Evolutionary conservation across 1,140 invertebrate genomes (phyloP).

Genomic region (Caenorhabditis inopinata): DNA sequence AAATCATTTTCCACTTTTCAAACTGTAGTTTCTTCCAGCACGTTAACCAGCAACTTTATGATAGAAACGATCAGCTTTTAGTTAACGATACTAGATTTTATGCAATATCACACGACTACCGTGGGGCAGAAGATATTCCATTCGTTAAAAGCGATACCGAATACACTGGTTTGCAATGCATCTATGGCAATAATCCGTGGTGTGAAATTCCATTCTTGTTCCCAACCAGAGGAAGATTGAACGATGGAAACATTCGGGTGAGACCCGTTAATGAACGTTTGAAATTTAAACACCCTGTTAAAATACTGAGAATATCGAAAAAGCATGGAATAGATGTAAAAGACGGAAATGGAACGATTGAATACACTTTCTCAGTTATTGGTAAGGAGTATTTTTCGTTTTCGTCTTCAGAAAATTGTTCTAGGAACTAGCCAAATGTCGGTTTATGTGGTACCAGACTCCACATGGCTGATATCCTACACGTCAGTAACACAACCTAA

Average conservation of each 20-base stretch:
- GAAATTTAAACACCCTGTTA: slow-evolving; percentile 16
- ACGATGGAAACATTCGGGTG: slow-evolving; percentile 39
- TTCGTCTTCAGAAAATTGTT: background rate
- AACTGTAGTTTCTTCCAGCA: slow-evolving; percentile 31
- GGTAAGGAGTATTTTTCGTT: slow-evolving; percentile 29
- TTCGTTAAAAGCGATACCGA: slow-evolving; percentile 44
- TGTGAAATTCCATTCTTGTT: slow-evolving; percentile 49
- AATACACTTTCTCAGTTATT: slow-evolving; percentile 37
- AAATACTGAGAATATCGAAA: slow-evolving; percentile 16
- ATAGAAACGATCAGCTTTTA: slow-evolving; percentile 26
- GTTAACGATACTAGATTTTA: slow-evolving; percentile 40
- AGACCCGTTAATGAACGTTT: slow-evolving; percentile 30
- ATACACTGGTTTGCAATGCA: background rate
- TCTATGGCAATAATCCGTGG: slow-evolving; percentile 21
- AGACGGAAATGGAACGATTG: slow-evolving; percentile 30
- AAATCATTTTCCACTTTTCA: background rate
- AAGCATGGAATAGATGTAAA: background rate
- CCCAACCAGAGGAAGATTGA: slow-evolving; percentile 37
- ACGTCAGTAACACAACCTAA: slow-evolving; percentile 16
- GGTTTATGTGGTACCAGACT: slow-evolving; percentile 40
- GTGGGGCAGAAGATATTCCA: slow-evolving; percentile 50
- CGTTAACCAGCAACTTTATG: slow-evolving; percentile 35
- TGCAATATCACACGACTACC: slow-evolving; percentile 47
- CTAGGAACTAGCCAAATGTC: slow-evolving; percentile 47
- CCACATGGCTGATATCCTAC: slow-evolving; percentile 19